phyloP scores from a whole-genome alignment of 2,113 vertebrate genomes.

The Thermophis baileyi region DNA sequence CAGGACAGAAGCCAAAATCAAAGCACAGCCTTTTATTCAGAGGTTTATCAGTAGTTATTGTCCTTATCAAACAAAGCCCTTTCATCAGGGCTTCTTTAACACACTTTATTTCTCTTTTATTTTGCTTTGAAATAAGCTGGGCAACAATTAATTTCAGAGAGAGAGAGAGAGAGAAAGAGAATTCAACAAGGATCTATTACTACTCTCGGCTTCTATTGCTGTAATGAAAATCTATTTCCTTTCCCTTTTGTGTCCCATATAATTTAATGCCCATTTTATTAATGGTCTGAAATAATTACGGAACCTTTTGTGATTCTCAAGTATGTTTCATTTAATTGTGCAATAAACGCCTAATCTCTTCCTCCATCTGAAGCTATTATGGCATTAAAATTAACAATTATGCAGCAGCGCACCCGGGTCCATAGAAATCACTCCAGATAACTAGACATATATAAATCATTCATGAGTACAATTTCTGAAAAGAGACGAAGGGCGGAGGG shows the following conservation, averaged over 20 bases:
- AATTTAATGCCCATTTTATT: slow-evolving; percentile 99
- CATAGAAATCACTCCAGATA: slow-evolving; percentile 99
- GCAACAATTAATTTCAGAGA: slow-evolving; percentile 99
- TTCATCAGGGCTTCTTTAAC: slow-evolving; percentile 96
- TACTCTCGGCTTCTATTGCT: slow-evolving; percentile 98
- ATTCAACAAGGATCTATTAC: slow-evolving; percentile 99
- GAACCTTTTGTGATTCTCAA: slow-evolving; percentile 99
- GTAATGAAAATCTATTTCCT: slow-evolving; percentile 99
- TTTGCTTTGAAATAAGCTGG: slow-evolving; percentile 99
- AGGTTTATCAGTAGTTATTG: slow-evolving; percentile 82
- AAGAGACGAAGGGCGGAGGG: slow-evolving; percentile 81
- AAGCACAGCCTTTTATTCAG: slow-evolving; percentile 67
- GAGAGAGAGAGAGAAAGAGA: slow-evolving; percentile 84
- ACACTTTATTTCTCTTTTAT: slow-evolving; percentile 96
- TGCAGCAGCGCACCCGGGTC: slow-evolving; percentile 98
- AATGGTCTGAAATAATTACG: slow-evolving; percentile 99
- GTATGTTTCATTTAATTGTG: slow-evolving; percentile 99
- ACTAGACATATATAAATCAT: slow-evolving; percentile 99
- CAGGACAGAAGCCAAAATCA: slow-evolving; percentile 67
- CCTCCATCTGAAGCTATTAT: slow-evolving; percentile 99
- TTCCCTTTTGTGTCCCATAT: slow-evolving; percentile 99
- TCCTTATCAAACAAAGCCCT: slow-evolving; percentile 95
- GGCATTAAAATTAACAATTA: slow-evolving; percentile 99
- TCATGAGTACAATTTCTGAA: slow-evolving; percentile 98
- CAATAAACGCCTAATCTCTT: slow-evolving; percentile 99